Conservation (phyloP, 2,888 invertebrate species). For the Aphrophora alni region DNA sequence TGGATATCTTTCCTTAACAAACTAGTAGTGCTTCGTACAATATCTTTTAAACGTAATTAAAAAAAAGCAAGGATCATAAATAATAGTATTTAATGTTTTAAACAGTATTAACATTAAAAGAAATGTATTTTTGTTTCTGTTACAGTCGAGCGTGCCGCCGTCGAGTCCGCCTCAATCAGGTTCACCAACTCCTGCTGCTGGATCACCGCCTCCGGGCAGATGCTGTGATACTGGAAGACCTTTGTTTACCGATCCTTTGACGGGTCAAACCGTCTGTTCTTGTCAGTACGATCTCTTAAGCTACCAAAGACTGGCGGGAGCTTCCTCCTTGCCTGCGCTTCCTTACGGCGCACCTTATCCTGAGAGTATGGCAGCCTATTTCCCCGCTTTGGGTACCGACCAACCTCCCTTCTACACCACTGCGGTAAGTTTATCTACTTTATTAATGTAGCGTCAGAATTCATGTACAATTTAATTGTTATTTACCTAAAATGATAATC, state of each 20-base stretch:
- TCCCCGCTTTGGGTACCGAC: constrained; percentile 83
- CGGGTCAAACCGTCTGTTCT: constrained; percentile 88
- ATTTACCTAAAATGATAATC: too few species aligned
- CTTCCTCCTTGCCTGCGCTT: constrained; percentile 73
- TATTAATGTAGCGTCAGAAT: too few species aligned
- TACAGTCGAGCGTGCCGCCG: constrained; percentile 43
- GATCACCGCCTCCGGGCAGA: constrained; percentile 64
- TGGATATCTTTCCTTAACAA: too few species aligned
- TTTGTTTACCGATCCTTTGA: constrained; percentile 87
- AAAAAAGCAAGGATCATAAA: too few species aligned
- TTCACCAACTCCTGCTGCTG: constrained; percentile 62
- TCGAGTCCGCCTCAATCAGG: constrained; percentile 42
- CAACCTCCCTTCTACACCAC: constrained; percentile 86
- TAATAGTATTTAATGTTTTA: too few species aligned
- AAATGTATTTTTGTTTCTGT: too few species aligned
- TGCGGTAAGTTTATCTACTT: constrained; percentile 81
- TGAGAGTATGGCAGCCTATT: constrained; percentile 83
- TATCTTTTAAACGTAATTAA: too few species aligned
- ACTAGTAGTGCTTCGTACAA: too few species aligned
- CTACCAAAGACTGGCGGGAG: constrained; percentile 77
- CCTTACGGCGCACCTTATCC: constrained; percentile 72
- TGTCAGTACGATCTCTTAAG: constrained; percentile 89
- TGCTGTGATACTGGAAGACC: constrained; percentile 94
- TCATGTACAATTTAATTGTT: too few species aligned
- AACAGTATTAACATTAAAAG: too few species aligned